phyloP scores from a whole-genome alignment of 2,888 invertebrate genomes.

The Auanema freiburgensis region DNA sequence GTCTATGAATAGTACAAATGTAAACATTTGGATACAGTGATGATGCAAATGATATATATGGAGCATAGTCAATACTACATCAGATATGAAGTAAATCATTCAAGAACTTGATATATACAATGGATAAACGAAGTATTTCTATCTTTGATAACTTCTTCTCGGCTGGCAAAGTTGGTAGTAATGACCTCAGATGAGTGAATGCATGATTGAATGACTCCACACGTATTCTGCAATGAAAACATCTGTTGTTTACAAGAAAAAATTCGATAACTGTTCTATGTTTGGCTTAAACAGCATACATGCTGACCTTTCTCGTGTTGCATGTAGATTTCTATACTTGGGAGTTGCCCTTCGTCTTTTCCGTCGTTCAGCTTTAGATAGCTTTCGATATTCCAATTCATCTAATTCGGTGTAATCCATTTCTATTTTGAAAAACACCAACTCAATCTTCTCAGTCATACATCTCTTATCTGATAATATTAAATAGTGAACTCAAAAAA shows the following conservation, averaged over 20 bases:
- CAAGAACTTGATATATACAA: slow-evolving; percentile 94
- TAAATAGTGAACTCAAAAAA: too few relatives aligned
- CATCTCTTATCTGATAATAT: too few relatives aligned
- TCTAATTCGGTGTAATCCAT: too few relatives aligned
- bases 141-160: slow-evolving; percentile 98
- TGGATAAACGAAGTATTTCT: slow-evolving; percentile 91
- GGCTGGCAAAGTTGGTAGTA: slow-evolving; percentile 70
- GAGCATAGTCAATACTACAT: too few relatives aligned
- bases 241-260: slow-evolving; percentile 6
- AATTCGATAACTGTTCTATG: slow-evolving; percentile 3
- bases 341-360: slow-evolving; percentile 83
- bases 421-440: too few relatives aligned
- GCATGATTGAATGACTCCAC: slow-evolving; percentile 97
- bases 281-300: neutral
- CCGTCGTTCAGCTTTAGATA: slow-evolving; percentile 59
- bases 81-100: slow-evolving; percentile 95
- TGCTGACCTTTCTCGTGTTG: slow-evolving; percentile 80
- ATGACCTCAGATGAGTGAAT: slow-evolving; percentile 84
- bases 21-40: too few relatives aligned
- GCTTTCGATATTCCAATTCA: slow-evolving; percentile 32
- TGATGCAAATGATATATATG: too few relatives aligned
- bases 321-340: slow-evolving; percentile 93
- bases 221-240: slow-evolving; percentile 71
- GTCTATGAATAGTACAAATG: too few relatives aligned
- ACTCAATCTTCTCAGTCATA: too few relatives aligned